Percentiles rank a stretch among this genome's conserved stretches.
These are phyloP conservation scores for Petrocephalus microphthalmus DNA, from an alignment of 2,113 vertebrate species.

Conservation along the genomic window DNA sequence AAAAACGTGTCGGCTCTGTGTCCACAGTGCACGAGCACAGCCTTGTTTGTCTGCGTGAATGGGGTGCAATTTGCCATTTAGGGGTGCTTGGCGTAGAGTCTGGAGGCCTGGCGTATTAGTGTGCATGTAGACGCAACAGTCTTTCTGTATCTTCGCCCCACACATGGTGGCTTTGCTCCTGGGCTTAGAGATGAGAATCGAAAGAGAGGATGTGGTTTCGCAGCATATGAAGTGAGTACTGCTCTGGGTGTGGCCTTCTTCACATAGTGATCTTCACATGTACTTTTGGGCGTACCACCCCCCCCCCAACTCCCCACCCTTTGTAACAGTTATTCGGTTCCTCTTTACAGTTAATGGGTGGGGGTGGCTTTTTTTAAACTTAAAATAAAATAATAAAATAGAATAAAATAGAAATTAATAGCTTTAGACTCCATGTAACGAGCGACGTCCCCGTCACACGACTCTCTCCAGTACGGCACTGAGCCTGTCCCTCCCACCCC, in stretches of 20 bases:
- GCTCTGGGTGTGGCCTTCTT: not conserved
- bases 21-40: not conserved
- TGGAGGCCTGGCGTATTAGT: not conserved
- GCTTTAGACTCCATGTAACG: not conserved
- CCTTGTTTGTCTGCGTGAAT: not conserved
- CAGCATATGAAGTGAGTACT: not conserved
- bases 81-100: not conserved
- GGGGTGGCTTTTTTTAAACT: not conserved
- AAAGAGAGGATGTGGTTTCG: conserved; percentile 23
- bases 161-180: not conserved
- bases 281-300: not conserved
- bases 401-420: no score
- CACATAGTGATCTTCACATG: not conserved
- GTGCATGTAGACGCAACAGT: not conserved
- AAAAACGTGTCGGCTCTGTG: not conserved
- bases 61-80: not conserved
- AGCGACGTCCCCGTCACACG: not conserved
- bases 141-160: not conserved
- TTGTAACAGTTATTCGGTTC: not conserved
- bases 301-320: no score
- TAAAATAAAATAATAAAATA: not conserved
- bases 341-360: not conserved
- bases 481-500: not conserved
- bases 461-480: not conserved
- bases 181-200: not conserved